A percentile compares a stretch with the other conserved stretches of the same genome.
These are phyloP conservation scores for Rhinoderma darwinii DNA, from an alignment of 2,113 vertebrate species.

Conservation along the genomic window DNA sequence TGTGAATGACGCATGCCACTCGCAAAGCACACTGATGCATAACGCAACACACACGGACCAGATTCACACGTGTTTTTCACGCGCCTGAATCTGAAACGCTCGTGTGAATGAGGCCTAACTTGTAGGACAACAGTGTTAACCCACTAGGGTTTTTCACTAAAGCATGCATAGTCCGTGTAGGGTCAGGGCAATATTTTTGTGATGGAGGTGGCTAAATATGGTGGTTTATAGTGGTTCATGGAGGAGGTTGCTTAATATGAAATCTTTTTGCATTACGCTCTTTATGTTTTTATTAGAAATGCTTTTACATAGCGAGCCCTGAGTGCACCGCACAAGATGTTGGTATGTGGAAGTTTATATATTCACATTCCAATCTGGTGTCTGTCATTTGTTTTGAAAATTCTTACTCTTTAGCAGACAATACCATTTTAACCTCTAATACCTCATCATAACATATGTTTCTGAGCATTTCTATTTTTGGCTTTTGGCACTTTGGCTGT, in stretches of 20 bases:
- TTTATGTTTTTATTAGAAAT: not conserved
- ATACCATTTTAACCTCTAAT: not conserved
- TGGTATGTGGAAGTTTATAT: slow-evolving; percentile 37
- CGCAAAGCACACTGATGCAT: no score
- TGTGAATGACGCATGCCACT: no score
- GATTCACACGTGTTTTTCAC: no score
- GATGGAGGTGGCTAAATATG: not conserved
- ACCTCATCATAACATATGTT: not conserved
- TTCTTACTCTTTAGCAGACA: not conserved
- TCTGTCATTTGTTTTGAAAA: slow-evolving; percentile 15
- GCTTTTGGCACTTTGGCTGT: not conserved
- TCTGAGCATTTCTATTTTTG: not conserved
- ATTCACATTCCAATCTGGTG: slow-evolving; percentile 17
- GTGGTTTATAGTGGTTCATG: no score
- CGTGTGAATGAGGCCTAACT: no score
- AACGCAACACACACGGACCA: no score
- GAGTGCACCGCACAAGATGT: not conserved
- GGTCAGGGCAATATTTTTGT: not conserved
- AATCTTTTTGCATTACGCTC: not conserved
- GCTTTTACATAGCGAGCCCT: not conserved
- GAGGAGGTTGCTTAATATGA: no score
- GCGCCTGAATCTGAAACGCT: no score
- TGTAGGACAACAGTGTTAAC: not conserved
- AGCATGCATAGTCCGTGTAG: not conserved
- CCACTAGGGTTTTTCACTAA: no score